Evolutionary conservation across 2,797 vertebrate species (phyloP), one percentile per base, ranked within the genome.

Genomic region (Australoheros facetus): DNA sequence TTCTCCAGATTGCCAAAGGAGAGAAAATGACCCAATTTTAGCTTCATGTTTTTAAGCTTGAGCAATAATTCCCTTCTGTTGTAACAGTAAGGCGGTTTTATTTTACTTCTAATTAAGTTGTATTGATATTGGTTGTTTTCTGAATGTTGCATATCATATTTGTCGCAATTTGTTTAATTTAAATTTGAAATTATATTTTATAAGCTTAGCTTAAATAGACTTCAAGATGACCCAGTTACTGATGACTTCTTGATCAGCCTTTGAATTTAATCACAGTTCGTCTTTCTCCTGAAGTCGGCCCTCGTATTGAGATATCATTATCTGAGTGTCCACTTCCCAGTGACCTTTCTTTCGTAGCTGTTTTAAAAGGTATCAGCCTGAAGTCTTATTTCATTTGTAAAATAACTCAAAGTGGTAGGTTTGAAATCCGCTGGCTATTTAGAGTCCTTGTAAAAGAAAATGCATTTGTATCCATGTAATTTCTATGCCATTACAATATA

Each of bases 1-100:
- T 84, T 88, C 78, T 79, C 72, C 74, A 88, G 75, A 90, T 86
- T 66, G 83, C 90, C 87, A 87, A 88, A 87, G 83, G 88, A 86
- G 48, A 42, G 80, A 85, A 81, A 89, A 85, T 88, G 73, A 90
- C 87, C 88, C 73, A 90, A 82, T 88, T 92, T 87, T 80, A 53
- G 56, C 57, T 81, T 69, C 13, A 54, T 87, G 74, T 87, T 87
- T 90, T 90, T 85, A 75, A 80, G 59, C 82, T 23, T 23, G 28
- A 86, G 56, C 90, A 72, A 85, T 87, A 78, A 88, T 85, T 84
- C 53, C 48, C 48, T 55, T 80, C 59, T 87, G 57, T 86, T 87
- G 56, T 79, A 85, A 88, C 39, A 55, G 16, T 62, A 28, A 66
- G 56, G 75, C 58, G n/a, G 17, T 77, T 88, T 82, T 81, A 45